Evolutionary conservation across 2,113 vertebrate species (phyloP).

Genomic region (Notarius quadriscutis): DNA sequence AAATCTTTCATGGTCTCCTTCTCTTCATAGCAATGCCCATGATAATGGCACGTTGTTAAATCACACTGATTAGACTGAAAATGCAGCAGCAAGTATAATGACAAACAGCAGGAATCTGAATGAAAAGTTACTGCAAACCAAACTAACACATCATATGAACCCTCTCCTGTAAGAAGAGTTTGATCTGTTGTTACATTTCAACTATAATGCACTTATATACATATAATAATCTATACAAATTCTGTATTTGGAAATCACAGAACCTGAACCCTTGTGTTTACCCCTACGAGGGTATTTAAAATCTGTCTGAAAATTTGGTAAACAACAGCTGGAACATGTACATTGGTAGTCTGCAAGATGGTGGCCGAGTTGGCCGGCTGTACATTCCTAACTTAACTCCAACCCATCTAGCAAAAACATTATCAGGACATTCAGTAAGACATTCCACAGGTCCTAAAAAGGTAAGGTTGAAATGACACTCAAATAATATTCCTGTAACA

Average conservation of each 20-base stretch:
- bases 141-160: not conserved
- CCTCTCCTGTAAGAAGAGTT: not conserved
- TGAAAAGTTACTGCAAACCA: not conserved
- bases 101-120: slow-evolving; percentile 1
- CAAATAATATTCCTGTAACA: not conserved
- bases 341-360: not conserved
- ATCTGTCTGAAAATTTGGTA: not conserved
- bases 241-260: not conserved
- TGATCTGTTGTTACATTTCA: not conserved
- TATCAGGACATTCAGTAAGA: not conserved
- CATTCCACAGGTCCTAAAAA: not conserved
- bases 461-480: not conserved
- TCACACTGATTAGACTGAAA: slow-evolving; percentile 6
- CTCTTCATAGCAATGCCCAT: not conserved
- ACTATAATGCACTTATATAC: too few relatives aligned
- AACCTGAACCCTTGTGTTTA: not conserved
- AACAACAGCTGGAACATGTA: not conserved
- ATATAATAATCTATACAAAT: not conserved
- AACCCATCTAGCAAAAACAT: not conserved
- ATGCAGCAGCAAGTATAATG: not conserved
- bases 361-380: not conserved
- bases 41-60: not conserved
- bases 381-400: not conserved
- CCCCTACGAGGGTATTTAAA: not conserved
- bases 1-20: not conserved